These are phyloP conservation scores for Bergia sp. DNA, from an alignment of 92 coral and sea anemone genomes.

Conservation along the genomic window DNA sequence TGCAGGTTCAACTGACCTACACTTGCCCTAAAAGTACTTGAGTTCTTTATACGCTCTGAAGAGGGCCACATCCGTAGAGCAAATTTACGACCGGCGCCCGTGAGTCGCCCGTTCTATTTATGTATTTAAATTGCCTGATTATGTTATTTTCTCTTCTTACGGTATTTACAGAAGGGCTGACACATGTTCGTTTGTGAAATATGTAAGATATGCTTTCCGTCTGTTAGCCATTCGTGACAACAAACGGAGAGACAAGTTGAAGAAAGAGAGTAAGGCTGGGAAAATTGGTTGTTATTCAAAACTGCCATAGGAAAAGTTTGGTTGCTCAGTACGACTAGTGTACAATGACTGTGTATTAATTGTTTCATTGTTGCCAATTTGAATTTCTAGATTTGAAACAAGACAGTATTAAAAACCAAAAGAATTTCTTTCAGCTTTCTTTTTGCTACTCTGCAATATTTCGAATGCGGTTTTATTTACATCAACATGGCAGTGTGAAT, in stretches of 20 bases:
- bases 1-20: constrained; percentile 20
- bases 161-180: constrained; percentile 42
- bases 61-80: constrained; percentile 28
- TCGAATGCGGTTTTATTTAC: background rate
- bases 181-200: constrained; percentile 37
- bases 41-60: constrained; percentile 19
- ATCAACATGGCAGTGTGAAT: background rate
- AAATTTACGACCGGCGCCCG: constrained; percentile 40
- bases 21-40: constrained; percentile 31
- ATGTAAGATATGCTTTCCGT: constrained; percentile 13
- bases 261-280: background rate
- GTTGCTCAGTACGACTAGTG: background rate
- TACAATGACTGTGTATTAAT: background rate
- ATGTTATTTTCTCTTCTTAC: constrained; percentile 36
- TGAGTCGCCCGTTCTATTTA: constrained; percentile 44
- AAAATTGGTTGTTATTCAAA: background rate
- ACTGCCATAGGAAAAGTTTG: background rate
- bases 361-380: background rate
- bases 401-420: background rate
- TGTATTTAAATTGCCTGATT: constrained; percentile 42
- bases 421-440: background rate
- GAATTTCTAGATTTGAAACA: background rate
- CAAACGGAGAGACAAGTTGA: background rate
- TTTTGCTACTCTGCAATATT: no score
- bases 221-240: background rate